A percentile compares a stretch with the other conserved stretches of the same genome.
Evolutionary conservation across 2,797 vertebrate genomes (phyloP).

Genomic region (Acestrorhynchus altus): DNA sequence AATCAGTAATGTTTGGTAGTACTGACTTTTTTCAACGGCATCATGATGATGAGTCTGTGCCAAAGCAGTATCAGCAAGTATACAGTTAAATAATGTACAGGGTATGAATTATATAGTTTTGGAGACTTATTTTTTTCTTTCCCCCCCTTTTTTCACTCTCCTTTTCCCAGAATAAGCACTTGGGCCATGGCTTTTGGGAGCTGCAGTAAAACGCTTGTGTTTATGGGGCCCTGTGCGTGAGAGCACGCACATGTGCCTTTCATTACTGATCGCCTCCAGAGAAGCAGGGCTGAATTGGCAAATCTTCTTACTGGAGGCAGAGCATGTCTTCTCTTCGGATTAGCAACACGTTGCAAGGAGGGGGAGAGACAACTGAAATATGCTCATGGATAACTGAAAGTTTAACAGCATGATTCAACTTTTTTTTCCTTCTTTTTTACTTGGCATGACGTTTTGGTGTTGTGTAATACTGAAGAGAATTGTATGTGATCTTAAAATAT

Average conservation of each 20-base stretch:
- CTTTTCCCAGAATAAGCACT: slow-evolving; percentile 12
- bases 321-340: slow-evolving; percentile 81
- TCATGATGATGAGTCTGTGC: no score
- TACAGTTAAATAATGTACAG: no score
- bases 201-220: slow-evolving; percentile 55
- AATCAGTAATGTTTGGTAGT: no score
- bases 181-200: slow-evolving; percentile 29
- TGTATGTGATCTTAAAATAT: not conserved
- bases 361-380: slow-evolving; percentile 35
- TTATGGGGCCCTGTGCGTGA: slow-evolving; percentile 71
- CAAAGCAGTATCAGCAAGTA: no score
- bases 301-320: slow-evolving; percentile 82
- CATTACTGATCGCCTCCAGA: slow-evolving; percentile 85
- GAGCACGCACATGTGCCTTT: slow-evolving; percentile 82
- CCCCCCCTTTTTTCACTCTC: not conserved
- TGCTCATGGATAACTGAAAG: slow-evolving; percentile 63
- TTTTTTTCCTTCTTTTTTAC: slow-evolving; percentile 62
- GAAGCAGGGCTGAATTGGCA: slow-evolving; percentile 84
- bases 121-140: no score
- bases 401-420: slow-evolving; percentile 64
- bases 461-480: slow-evolving; percentile 2
- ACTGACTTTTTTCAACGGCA: not conserved
- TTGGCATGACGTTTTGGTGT: slow-evolving; percentile 43
- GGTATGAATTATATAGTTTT: no score
- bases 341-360: slow-evolving; percentile 68